Base-by-base conservation (phyloP, 2,113 vertebrate species). In the Colaptes auratus region DNA sequence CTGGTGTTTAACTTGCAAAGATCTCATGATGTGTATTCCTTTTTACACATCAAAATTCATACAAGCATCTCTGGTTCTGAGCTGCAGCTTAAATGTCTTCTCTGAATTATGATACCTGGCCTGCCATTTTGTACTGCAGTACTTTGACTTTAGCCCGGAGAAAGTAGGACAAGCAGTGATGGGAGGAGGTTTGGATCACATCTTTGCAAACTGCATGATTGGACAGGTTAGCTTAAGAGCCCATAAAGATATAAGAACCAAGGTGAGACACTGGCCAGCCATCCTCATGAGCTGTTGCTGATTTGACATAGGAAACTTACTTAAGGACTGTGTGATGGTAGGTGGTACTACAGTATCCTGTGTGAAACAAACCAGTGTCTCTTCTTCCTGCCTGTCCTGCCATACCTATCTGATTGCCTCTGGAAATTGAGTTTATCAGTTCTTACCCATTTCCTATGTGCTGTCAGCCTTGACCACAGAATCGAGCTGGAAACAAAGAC, bases 151-250 rank as follows among this genome's bases (percentile, higher is more conserved):
- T 14, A 19, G 56, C 60, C 67, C 39, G 66, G 56, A 59, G 56
- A 80, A 92, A 80, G 36, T 46, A 92, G 82, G 52, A 77, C 46
- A 86, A 50, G 67, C 16, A 56, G n/a, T 24, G 46, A 50, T n/a
- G 64, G 39, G 60, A 79, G 48, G 35, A 82, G 36, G 63, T 88
- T 71, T 2, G 4, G 31, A 33, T 44, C 7, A 44, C 3, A 18
- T 30, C 13, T 87, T 69, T 65, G 44, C 44, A 79, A 69, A 70
- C 50, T 58, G n/a, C 63, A 65, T 71, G 39, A 55, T 6, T 63
- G 46, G 24, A 10, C 42, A 61, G 58, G 7, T 72, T 89, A 48
- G 17, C 8, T 81, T 48, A 58, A 61, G 78, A 86, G 30, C 28
- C 35, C 13, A 10, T 50, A 21, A 58, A 66, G 33, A 76, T 71